Conservation (phyloP, 1,140 invertebrate species). For the Drosophila sturtevanti region DNA sequence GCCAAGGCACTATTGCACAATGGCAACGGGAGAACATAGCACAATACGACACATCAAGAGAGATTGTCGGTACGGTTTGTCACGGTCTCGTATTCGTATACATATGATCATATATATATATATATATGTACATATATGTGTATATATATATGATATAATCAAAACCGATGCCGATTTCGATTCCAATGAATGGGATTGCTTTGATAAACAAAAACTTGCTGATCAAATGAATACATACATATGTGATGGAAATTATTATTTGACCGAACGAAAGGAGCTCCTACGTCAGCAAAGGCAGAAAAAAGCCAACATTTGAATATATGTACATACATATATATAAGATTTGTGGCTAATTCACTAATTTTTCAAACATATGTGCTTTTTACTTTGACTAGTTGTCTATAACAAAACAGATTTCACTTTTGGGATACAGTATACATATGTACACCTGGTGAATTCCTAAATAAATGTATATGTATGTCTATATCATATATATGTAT, state of each 20-base stretch:
- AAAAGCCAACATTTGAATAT: neutral
- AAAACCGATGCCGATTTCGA: constrained; percentile 2
- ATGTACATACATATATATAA: too few species aligned
- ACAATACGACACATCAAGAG: neutral
- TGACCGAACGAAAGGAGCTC: neutral
- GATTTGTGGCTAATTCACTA: too few species aligned
- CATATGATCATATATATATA: too few species aligned
- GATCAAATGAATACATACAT: constrained; percentile 1
- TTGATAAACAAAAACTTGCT: neutral
- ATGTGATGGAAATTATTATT: neutral
- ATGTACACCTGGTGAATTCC: too few species aligned
- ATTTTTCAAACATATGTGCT: too few species aligned
- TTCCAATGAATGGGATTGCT: constrained; percentile 2
- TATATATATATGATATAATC: neutral
- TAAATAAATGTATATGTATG: too few species aligned
- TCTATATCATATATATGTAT: too few species aligned
- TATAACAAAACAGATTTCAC: too few species aligned
- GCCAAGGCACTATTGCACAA: constrained; percentile 8
- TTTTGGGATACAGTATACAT: too few species aligned
- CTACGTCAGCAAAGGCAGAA: constrained; percentile 1
- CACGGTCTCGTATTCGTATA: too few species aligned
- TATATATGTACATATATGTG: neutral
- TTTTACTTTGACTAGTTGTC: too few species aligned
- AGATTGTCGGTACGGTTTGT: neutral
- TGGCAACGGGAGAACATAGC: neutral